Percentiles rank a stretch among this genome's conserved stretches.
Conservation (phyloP, 2,888 invertebrate species). For the Thecophora atra region DNA sequence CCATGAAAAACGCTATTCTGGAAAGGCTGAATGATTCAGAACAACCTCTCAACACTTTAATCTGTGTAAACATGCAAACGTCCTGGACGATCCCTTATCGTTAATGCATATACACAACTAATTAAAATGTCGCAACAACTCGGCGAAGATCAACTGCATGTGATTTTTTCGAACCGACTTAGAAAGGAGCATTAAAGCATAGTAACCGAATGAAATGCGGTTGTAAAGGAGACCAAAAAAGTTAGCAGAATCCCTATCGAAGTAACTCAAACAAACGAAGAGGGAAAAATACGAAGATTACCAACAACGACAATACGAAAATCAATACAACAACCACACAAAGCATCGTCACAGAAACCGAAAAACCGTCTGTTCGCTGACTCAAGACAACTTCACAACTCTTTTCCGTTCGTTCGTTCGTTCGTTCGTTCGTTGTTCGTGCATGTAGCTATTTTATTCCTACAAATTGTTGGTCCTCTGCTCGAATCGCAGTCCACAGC, state of each 20-base stretch:
- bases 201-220: constrained; percentile 8
- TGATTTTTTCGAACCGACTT: constrained; percentile 15
- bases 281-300: neutral
- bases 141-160: constrained; percentile 27
- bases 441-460: constrained; percentile 52
- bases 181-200: constrained; percentile 17
- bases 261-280: constrained; percentile 1
- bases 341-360: constrained; percentile 25
- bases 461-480: constrained; percentile 53
- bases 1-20: too few species aligned
- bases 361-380: constrained; percentile 8
- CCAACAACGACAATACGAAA: neutral
- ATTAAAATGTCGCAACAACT: constrained; percentile 32
- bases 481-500: constrained; percentile 4
- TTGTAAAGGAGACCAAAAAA: constrained; percentile 7
- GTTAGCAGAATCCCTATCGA: constrained; percentile 24
- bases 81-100: neutral
- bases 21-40: constrained; percentile 4
- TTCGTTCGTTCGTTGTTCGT: too few species aligned
- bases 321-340: constrained; percentile 15
- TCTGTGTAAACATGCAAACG: neutral
- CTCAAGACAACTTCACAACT: constrained; percentile 28
- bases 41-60: constrained; percentile 8
- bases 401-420: too few species aligned
- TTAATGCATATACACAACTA: constrained; percentile 16